Conservation (phyloP, 2,797 vertebrate genomes). For the Hipposideros larvatus region DNA sequence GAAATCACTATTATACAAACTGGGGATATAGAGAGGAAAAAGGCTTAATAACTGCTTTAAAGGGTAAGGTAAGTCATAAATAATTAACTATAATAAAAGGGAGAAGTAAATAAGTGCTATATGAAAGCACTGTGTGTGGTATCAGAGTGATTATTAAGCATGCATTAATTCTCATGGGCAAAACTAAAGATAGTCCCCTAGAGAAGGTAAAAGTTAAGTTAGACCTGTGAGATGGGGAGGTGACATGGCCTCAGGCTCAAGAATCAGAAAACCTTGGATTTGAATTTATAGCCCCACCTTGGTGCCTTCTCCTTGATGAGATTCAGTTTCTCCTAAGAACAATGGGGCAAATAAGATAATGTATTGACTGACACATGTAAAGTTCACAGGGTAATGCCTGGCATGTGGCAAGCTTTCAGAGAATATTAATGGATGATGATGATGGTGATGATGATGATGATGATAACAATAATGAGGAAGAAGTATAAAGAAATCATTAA, state of each 20-base stretch:
- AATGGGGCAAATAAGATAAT: slow-evolving; percentile 10
- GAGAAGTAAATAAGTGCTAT: background rate
- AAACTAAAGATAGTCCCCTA: background rate
- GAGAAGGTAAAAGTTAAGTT: background rate
- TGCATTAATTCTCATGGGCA: background rate
- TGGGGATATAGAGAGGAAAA: background rate
- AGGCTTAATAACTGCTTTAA: background rate
- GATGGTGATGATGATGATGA: background rate
- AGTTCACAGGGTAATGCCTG: background rate
- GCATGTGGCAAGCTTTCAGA: background rate
- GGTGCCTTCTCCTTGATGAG: background rate
- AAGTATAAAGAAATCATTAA: background rate
- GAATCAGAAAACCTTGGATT: background rate
- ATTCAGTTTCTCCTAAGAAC: slow-evolving; percentile 61
- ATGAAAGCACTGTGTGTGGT: background rate
- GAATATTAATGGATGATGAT: background rate
- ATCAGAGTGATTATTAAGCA: background rate
- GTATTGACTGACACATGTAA: background rate
- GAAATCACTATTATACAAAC: background rate
- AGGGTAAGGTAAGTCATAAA: background rate
- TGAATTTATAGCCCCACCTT: background rate
- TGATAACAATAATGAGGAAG: background rate
- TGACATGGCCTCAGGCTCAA: background rate
- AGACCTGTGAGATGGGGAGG: background rate
- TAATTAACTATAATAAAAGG: background rate